Evolutionary conservation across 2,797 vertebrate genomes (phyloP).

Genomic region (Helostoma temminkii): DNA sequence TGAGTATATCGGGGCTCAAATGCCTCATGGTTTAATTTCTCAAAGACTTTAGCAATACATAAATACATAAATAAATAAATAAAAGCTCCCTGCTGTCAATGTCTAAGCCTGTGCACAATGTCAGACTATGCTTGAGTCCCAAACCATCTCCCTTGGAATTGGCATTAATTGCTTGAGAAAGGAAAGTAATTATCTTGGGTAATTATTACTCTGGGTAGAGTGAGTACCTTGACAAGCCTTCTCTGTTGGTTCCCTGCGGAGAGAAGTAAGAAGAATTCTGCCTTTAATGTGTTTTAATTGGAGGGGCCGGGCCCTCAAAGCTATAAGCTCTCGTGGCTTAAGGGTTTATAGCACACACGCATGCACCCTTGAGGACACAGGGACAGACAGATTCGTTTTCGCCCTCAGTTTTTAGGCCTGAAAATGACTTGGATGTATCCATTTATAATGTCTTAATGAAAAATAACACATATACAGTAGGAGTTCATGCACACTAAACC

Average conservation of each 20-base stretch:
- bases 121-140: conserved; percentile 61
- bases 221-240: conserved; percentile 75
- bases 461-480: not conserved
- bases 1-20: conserved; percentile 6
- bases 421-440: conserved; percentile 15
- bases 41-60: conserved; percentile 68
- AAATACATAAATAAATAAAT: conserved; percentile 35
- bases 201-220: conserved; percentile 87
- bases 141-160: conserved; percentile 79
- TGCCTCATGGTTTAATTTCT: conserved; percentile 50
- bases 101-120: conserved; percentile 62
- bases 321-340: conserved; percentile 73
- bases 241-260: conserved; percentile 72
- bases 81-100: conserved; percentile 64
- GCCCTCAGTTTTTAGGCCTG: conserved; percentile 5
- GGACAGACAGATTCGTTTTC: conserved; percentile 9
- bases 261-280: conserved; percentile 76
- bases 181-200: conserved; percentile 89
- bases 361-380: conserved; percentile 21
- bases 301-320: conserved; percentile 77
- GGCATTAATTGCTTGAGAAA: conserved; percentile 85
- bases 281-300: conserved; percentile 85
- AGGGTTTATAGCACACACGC: conserved; percentile 66
- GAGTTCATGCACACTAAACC: conserved; percentile 6
- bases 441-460: conserved; percentile 16